Evolutionary conservation across 2,113 vertebrate genomes (phyloP).

Genomic region (Orcinus orca): DNA sequence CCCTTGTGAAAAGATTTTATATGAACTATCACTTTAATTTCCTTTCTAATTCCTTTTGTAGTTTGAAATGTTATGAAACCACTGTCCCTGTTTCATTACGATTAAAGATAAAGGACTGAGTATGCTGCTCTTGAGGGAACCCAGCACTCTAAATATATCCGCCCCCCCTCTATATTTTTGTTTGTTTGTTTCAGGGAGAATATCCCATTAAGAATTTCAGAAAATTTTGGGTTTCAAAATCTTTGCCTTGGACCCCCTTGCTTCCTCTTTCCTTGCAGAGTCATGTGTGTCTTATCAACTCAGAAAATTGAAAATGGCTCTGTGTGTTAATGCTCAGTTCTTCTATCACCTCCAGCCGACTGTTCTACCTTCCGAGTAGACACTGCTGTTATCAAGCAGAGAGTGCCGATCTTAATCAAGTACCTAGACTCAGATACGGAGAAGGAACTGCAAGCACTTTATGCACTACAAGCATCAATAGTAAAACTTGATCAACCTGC

Average conservation of each 20-base stretch:
- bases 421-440: constrained; percentile 99
- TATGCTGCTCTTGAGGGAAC: not conserved
- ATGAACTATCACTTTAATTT: not conserved
- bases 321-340: not conserved
- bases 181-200: not conserved
- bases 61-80: not conserved
- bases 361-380: constrained; percentile 94
- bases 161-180: not conserved
- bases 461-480: constrained; percentile 98
- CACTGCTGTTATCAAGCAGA: constrained; percentile 94
- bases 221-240: not conserved
- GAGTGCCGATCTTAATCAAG: constrained; percentile 97
- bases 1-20: not conserved
- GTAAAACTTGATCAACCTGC: constrained; percentile 98
- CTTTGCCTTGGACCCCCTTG: not conserved
- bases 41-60: not conserved
- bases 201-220: not conserved
- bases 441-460: constrained; percentile 99
- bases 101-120: not conserved
- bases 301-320: not conserved
- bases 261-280: not conserved
- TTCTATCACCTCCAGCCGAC: constrained; percentile 85
- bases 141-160: not conserved
- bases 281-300: not conserved
- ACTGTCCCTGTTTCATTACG: not conserved